Conservation (phyloP, 1,140 invertebrate genomes). For the Tetramorium parvispinum region DNA sequence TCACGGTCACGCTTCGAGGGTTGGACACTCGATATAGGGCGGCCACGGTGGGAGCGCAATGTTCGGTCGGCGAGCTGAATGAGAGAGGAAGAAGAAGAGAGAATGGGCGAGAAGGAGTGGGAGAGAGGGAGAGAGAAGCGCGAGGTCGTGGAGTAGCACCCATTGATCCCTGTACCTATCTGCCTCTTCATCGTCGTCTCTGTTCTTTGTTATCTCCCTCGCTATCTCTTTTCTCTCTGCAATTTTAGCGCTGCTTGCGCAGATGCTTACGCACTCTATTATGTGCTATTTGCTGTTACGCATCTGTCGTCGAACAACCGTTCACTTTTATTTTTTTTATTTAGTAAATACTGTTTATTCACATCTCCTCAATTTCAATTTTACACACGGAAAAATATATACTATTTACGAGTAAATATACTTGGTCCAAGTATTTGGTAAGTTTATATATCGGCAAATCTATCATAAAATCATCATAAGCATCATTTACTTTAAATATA, state of each 20-base stretch:
- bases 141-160: conserved; percentile 61
- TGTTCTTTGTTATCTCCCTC: conserved; percentile 7
- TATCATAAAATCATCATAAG: no score
- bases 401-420: no score
- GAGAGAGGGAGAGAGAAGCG: conserved; percentile 26
- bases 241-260: neutral
- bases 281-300: neutral
- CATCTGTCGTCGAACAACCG: neutral
- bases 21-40: conserved; percentile 74
- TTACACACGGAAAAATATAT: no score
- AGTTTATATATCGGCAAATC: no score
- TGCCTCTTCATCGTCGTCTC: conserved; percentile 34
- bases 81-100: conserved; percentile 37
- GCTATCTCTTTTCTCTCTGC: neutral
- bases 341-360: neutral
- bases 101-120: conserved; percentile 32
- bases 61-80: conserved; percentile 48
- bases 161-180: conserved; percentile 76
- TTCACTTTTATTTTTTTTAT: neutral
- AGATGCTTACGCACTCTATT: neutral
- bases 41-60: conserved; percentile 47
- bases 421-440: no score
- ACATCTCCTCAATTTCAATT: neutral
- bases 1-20: conserved; percentile 82
- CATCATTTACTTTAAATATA: no score